A percentile compares a stretch with the other conserved stretches of the same genome.
These are phyloP conservation scores for Thera obeliscata DNA, from an alignment of 2,888 invertebrate species.

Conservation along the genomic window DNA sequence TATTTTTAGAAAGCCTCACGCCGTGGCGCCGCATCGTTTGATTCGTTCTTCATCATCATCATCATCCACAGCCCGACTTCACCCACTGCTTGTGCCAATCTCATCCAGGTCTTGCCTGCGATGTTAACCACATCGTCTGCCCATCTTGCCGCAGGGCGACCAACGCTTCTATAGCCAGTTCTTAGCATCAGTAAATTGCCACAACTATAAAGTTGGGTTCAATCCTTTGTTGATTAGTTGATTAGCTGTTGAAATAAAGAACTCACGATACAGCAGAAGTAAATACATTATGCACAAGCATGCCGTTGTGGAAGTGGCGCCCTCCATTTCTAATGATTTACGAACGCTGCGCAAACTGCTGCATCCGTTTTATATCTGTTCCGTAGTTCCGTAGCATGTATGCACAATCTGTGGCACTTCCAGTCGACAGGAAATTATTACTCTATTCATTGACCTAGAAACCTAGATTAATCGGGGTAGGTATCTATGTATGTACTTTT, in stretches of 20 bases:
- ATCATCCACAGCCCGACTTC: no score
- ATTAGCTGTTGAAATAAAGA: background rate
- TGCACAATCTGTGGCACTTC: constrained; percentile 23
- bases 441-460: constrained; percentile 28
- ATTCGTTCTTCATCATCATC: no score
- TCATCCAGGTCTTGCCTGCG: no score
- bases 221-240: no score
- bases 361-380: constrained; percentile 29
- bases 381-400: constrained; percentile 15
- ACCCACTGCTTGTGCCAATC: no score
- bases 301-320: constrained; percentile 18
- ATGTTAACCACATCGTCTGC: no score
- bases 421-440: constrained; percentile 32
- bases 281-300: background rate
- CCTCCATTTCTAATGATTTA: constrained; percentile 28
- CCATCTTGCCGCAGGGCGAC: no score
- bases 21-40: no score
- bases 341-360: constrained; percentile 26
- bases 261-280: background rate
- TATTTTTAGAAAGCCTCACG: no score
- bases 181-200: no score
- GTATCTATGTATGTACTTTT: background rate
- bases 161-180: no score
- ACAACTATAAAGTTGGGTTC: no score
- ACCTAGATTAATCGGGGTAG: constrained; percentile 10